phyloP scores from a whole-genome alignment of 2,888 invertebrate species.

The Lumbricus terrestris region DNA sequence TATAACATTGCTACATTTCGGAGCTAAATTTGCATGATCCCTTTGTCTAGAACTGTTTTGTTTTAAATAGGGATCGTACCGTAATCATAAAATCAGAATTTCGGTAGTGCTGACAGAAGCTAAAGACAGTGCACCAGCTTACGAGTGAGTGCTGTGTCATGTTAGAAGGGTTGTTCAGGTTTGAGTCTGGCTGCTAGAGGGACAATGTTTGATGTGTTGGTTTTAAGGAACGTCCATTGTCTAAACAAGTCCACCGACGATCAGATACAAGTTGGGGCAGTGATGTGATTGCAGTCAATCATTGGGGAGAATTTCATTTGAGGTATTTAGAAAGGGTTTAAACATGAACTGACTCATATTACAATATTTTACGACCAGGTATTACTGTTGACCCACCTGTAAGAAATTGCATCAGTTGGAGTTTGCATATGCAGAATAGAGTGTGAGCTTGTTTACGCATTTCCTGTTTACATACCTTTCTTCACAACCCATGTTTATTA shows the following conservation, averaged over 20 bases:
- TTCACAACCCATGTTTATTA: no score
- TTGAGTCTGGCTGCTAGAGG: no score
- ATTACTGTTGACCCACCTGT: background rate
- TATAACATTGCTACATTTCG: background rate
- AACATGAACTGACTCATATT: background rate
- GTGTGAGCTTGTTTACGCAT: no score
- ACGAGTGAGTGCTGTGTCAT: background rate
- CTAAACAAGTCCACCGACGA: background rate
- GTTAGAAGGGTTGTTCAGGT: no score
- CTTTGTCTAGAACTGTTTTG: no score
- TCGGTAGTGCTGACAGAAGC: no score
- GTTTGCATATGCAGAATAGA: background rate
- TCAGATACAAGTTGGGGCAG: background rate
- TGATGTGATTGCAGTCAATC: constrained; percentile 3
- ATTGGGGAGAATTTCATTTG: background rate
- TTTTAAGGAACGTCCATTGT: background rate
- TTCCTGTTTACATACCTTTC: no score
- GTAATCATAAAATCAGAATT: no score
- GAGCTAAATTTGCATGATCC: background rate
- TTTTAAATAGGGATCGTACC: no score
- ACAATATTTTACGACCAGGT: no score
- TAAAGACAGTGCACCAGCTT: no score
- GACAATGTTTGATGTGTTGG: no score
- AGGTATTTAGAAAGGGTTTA: background rate
- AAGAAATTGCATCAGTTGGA: background rate